Evolutionary conservation across 2,888 invertebrate genomes (phyloP).

Genomic region (Drosophila setosimentum): DNA sequence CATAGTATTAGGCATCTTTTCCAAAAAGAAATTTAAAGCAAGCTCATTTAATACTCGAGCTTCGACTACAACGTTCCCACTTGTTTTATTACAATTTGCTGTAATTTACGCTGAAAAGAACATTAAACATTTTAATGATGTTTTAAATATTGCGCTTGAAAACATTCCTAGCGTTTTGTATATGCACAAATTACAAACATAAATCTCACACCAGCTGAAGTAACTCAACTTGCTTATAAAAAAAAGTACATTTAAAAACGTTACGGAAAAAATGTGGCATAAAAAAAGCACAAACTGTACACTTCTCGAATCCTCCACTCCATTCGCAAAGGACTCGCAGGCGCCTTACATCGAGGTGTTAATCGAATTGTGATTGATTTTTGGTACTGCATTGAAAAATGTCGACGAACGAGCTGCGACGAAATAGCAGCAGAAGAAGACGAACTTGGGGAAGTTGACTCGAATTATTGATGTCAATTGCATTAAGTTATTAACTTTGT

Average conservation of each 20-base stretch:
- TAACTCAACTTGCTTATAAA: slow-evolving; percentile 1
- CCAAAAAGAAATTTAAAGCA: neutral
- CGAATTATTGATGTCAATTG: slow-evolving; percentile 70
- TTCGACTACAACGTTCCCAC: neutral
- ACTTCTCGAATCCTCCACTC: neutral
- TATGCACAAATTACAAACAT: neutral
- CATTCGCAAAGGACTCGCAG: slow-evolving; percentile 7
- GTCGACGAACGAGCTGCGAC: slow-evolving; percentile 11
- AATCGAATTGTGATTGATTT: slow-evolving; percentile 77
- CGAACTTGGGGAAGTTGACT: slow-evolving; percentile 12
- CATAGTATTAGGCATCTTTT: neutral
- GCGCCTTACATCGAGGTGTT: slow-evolving; percentile 48
- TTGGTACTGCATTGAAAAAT: slow-evolving; percentile 52
- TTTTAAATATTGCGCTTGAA: neutral
- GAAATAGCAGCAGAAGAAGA: neutral
- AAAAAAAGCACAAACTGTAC: neutral
- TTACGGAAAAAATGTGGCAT: neutral
- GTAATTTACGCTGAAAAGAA: neutral
- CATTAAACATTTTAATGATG: neutral
- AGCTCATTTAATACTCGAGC: neutral
- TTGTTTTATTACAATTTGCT: neutral
- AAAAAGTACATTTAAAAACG: neutral
- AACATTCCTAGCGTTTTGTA: neutral
- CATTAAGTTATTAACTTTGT: slow-evolving; percentile 77
- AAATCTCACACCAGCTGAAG: slow-evolving; percentile 1